Percentiles rank a stretch among this genome's conserved stretches.
phyloP scores from a whole-genome alignment of 2,888 invertebrate species.

The Lochmaea crataegi region DNA sequence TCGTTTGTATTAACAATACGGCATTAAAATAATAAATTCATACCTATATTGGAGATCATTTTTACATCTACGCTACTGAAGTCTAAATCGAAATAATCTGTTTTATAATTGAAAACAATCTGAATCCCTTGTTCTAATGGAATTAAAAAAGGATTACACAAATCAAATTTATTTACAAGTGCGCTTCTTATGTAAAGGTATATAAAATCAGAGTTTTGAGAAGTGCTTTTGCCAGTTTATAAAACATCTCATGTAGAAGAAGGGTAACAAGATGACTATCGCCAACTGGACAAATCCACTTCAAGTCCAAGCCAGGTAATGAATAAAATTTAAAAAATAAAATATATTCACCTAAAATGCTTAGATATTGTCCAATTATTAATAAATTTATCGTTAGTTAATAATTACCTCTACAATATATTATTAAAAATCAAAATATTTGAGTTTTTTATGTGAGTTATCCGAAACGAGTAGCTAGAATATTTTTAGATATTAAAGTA shows the following conservation, averaged over 20 bases:
- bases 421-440: no score
- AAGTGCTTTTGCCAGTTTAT: constrained; percentile 39
- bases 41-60: neutral
- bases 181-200: constrained; percentile 14
- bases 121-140: constrained; percentile 26
- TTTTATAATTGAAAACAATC: constrained; percentile 6
- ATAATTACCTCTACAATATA: no score
- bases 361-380: no score
- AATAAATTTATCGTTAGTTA: no score
- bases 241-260: constrained; percentile 32
- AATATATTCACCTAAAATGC: no score
- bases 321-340: no score
- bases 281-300: constrained; percentile 52
- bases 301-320: constrained; percentile 51
- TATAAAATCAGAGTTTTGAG: constrained; percentile 33
- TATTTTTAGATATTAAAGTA: no score
- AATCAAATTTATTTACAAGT: constrained; percentile 34
- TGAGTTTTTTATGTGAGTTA: no score
- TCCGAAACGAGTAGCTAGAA: no score
- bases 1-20: no score
- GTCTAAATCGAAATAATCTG: neutral
- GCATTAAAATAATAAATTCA: no score
- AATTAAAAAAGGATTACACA: constrained; percentile 30
- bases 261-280: constrained; percentile 44
- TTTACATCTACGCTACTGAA: neutral